Evolutionary conservation across 2,888 invertebrate genomes (phyloP).

Genomic region (Lysandra coridon): DNA sequence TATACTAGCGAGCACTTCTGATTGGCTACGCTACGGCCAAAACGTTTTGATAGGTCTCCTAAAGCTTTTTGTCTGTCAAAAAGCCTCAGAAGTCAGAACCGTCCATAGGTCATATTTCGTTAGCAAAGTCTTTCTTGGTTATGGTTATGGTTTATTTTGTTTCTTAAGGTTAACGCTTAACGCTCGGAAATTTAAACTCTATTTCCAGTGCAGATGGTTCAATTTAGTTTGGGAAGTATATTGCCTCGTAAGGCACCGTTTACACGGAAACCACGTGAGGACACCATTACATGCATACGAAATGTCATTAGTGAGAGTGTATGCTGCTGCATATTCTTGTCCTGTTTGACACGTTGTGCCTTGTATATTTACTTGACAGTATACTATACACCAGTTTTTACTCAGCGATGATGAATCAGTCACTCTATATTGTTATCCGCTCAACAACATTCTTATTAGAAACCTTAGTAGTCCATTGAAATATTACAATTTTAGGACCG

Average conservation of each 20-base stretch:
- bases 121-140: neutral
- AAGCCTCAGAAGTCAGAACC: neutral
- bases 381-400: no score
- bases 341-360: slow-evolving; percentile 27
- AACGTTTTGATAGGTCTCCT: neutral
- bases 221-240: neutral
- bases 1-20: neutral
- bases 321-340: slow-evolving; percentile 31
- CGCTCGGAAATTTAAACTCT: neutral
- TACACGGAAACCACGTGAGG: slow-evolving; percentile 52
- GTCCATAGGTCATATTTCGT: neutral
- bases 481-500: no score
- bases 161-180: no score
- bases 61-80: no score
- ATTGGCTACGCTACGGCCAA: neutral
- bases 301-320: slow-evolving; percentile 42
- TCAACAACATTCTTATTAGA: no score
- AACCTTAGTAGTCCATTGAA: no score
- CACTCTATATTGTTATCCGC: no score
- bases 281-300: slow-evolving; percentile 46
- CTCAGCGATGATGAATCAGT: no score
- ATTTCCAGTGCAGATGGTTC: neutral
- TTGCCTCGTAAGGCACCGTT: slow-evolving; percentile 36
- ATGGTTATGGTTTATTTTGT: neutral
- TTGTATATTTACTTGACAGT: neutral